phyloP scores from a whole-genome alignment of 2,113 vertebrate species.

The Cyprinus carpio region DNA sequence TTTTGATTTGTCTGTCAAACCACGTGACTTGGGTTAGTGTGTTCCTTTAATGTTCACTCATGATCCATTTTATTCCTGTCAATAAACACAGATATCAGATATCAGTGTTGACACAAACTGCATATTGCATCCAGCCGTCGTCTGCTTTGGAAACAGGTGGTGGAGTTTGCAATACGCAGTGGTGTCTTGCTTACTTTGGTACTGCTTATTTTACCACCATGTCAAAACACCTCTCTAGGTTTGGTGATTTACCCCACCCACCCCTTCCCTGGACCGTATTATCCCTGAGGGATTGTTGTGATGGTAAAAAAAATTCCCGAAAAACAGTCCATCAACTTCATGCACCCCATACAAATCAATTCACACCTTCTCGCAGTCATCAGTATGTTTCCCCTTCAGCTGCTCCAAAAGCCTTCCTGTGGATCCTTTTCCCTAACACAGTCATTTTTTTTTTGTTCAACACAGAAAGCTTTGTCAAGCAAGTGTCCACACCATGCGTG shows the following conservation, averaged over 20 bases:
- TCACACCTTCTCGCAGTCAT: conserved; percentile 54
- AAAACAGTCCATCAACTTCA: conserved; percentile 34
- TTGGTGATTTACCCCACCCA: not conserved
- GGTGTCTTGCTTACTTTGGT: not conserved
- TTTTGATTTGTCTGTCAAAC: conserved; percentile 6
- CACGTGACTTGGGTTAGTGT: not conserved
- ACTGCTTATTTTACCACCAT: conserved; percentile 20
- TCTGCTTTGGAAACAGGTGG: conserved; percentile 40
- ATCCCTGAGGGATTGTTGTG: conserved; percentile 46
- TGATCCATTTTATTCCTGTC: not conserved
- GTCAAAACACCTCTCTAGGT: conserved; percentile 7
- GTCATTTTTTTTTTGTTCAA: conserved; percentile 9
- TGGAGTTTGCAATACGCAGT: conserved; percentile 31
- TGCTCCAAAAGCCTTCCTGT: conserved; percentile 50
- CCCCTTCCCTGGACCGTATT: not conserved
- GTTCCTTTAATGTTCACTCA: not conserved
- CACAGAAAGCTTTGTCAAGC: conserved; percentile 34
- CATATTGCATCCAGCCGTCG: conserved; percentile 23
- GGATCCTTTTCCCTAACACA: conserved; percentile 41
- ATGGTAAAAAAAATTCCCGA: conserved; percentile 26
- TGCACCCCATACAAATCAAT: conserved; percentile 52
- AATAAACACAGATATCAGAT: conserved; percentile 12
- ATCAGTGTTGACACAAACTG: conserved; percentile 12
- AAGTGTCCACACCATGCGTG: conserved; percentile 20
- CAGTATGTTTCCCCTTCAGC: conserved; percentile 46